phyloP scores from a whole-genome alignment of 1,140 invertebrate genomes.

The Aleiodes sp. region DNA sequence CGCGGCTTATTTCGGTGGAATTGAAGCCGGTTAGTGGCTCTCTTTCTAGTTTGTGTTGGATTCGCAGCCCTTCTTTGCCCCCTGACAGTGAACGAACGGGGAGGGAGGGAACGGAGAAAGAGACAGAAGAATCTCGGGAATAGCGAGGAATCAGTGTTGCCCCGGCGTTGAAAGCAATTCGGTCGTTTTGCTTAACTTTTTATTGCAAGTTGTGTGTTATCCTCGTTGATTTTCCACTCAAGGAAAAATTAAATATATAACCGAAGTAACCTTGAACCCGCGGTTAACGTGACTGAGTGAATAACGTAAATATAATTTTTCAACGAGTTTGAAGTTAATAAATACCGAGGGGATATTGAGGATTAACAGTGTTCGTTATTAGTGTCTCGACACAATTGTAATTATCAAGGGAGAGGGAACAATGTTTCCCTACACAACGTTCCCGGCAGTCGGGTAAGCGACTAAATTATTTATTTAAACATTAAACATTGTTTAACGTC shows the following conservation, averaged over 20 bases:
- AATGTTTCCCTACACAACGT: conserved; percentile 64
- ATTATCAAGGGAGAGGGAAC: neutral
- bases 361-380: no score
- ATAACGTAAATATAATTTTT: neutral
- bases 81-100: no score
- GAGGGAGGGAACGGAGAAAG: no score
- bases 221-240: neutral
- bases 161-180: conserved; percentile 10
- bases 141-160: conserved; percentile 19
- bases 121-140: no score
- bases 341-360: no score
- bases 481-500: no score
- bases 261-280: conserved; percentile 39
- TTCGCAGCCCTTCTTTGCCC: no score
- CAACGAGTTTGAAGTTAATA: neutral
- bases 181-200: no score
- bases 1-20: conserved; percentile 1
- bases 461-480: conserved; percentile 26
- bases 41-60: no score
- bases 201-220: no score
- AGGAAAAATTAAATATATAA: neutral
- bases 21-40: conserved; percentile 7
- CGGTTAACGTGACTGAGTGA: conserved; percentile 17
- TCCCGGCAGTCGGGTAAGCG: conserved; percentile 64
- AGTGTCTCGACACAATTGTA: conserved; percentile 7